Evolutionary conservation across 1,140 invertebrate genomes (phyloP).

Genomic region (Drosophila ambigua): DNA sequence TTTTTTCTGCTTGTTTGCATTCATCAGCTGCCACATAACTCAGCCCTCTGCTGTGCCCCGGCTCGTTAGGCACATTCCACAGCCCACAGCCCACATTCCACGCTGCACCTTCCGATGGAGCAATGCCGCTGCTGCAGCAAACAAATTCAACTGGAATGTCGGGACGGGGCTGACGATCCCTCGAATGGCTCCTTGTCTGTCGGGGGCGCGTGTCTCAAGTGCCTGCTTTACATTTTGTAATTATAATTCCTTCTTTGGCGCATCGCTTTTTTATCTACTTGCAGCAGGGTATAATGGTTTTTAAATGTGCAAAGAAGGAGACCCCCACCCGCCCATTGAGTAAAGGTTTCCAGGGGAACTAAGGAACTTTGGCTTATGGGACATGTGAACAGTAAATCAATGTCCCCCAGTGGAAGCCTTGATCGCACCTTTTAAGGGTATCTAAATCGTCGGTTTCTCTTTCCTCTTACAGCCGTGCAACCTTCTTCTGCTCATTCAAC

Average conservation of each 20-base stretch:
- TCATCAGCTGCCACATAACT: slow-evolving; percentile 18
- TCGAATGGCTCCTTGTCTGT: slow-evolving; percentile 34
- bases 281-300: not conserved
- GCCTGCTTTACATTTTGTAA: slow-evolving; percentile 77
- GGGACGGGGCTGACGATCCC: slow-evolving; percentile 6
- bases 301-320: no score
- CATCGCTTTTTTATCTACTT: no score
- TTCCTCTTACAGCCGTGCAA: not conserved
- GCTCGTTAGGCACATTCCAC: slow-evolving; percentile 28
- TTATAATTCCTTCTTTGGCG: slow-evolving; percentile 62
- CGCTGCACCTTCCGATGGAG: slow-evolving; percentile 11
- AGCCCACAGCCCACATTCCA: not conserved
- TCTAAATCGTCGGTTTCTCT: not conserved
- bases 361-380: no score
- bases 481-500: not conserved
- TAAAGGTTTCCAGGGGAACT: no score
- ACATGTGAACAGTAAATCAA: no score
- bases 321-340: no score
- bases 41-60: not conserved
- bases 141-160: slow-evolving; percentile 31
- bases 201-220: slow-evolving; percentile 64
- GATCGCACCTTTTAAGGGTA: no score
- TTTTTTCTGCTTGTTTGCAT: slow-evolving; percentile 22
- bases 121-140: slow-evolving; percentile 1
- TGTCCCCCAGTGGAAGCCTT: no score